A percentile compares a stretch with the other conserved stretches of the same genome.
Evolutionary conservation across 2,113 vertebrate species (phyloP).

Genomic region (Neodontobutis hainanensis): DNA sequence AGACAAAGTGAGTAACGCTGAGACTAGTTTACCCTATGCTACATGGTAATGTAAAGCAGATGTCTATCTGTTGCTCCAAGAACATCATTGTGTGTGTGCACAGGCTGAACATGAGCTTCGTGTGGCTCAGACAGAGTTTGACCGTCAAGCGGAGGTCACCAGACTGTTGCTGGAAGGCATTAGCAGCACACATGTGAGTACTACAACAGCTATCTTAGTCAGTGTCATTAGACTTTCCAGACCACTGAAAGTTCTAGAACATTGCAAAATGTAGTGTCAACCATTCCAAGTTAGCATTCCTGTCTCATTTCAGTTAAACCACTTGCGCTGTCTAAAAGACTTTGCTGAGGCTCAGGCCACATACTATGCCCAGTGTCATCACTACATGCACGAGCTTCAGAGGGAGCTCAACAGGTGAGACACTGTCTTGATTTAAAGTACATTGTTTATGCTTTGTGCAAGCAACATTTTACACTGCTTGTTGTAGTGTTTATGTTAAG

Average conservation of each 20-base stretch:
- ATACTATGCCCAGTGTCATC: conserved; percentile 92
- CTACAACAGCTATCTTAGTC: too few species aligned
- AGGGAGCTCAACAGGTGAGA: conserved; percentile 89
- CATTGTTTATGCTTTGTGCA: background rate
- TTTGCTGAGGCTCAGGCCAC: conserved; percentile 93
- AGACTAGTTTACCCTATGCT: background rate
- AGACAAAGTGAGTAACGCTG: conserved; percentile 89
- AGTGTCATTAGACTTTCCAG: too few species aligned
- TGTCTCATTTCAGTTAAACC: conserved; percentile 86
- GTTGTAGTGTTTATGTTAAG: too few species aligned
- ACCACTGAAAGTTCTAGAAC: too few species aligned
- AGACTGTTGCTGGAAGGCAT: conserved; percentile 94
- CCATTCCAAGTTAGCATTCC: background rate
- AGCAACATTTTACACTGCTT: too few species aligned
- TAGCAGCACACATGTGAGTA: conserved; percentile 93
- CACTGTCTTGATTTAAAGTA: background rate
- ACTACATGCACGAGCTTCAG: conserved; percentile 93
- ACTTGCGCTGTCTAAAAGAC: conserved; percentile 92
- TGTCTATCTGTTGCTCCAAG: background rate
- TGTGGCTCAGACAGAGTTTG: conserved; percentile 93
- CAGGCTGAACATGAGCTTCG: conserved; percentile 95
- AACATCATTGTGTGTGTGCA: background rate
- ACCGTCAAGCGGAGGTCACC: conserved; percentile 93
- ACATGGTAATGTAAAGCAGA: background rate
- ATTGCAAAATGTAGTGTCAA: too few species aligned